A percentile compares a stretch with the other conserved stretches of the same genome.
Conservation (phyloP, 2,888 invertebrate species). For the Andricus curvator region DNA sequence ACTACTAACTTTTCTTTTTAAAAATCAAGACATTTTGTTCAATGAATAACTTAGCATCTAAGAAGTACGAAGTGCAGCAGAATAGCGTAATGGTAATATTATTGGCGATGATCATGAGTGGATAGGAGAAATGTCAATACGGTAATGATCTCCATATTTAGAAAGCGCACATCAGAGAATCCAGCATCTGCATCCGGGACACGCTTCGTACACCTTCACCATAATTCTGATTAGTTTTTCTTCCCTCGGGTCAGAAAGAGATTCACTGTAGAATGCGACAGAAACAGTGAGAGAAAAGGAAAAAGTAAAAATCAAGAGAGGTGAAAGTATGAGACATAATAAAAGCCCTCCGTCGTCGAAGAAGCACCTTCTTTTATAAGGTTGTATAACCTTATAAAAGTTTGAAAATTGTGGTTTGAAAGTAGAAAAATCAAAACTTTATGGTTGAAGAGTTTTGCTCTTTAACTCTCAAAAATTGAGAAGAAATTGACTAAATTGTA, state of each 20-base stretch:
- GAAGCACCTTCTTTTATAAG: background rate
- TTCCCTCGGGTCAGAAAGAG: slow-evolving; percentile 47
- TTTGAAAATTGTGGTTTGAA: background rate
- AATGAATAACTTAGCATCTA: background rate
- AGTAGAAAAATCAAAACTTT: background rate
- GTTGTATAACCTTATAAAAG: background rate
- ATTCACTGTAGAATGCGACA: background rate
- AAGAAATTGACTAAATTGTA: background rate
- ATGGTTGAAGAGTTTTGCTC: background rate
- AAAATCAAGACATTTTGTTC: no score
- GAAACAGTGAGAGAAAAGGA: no score
- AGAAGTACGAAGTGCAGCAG: background rate
- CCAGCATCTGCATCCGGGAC: slow-evolving; percentile 69
- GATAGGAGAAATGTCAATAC: slow-evolving; percentile 66
- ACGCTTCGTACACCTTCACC: slow-evolving; percentile 69
- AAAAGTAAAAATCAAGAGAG: background rate
- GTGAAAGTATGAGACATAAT: background rate
- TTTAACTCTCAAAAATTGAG: background rate
- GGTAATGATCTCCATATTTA: slow-evolving; percentile 70
- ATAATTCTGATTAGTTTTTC: slow-evolving; percentile 75
- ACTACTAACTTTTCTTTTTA: no score
- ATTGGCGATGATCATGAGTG: background rate
- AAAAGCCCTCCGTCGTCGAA: background rate
- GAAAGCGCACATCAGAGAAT: slow-evolving; percentile 51
- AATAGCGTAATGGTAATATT: background rate